Conservation (phyloP, 1,140 invertebrate species). For the Drosophila nannoptera region DNA sequence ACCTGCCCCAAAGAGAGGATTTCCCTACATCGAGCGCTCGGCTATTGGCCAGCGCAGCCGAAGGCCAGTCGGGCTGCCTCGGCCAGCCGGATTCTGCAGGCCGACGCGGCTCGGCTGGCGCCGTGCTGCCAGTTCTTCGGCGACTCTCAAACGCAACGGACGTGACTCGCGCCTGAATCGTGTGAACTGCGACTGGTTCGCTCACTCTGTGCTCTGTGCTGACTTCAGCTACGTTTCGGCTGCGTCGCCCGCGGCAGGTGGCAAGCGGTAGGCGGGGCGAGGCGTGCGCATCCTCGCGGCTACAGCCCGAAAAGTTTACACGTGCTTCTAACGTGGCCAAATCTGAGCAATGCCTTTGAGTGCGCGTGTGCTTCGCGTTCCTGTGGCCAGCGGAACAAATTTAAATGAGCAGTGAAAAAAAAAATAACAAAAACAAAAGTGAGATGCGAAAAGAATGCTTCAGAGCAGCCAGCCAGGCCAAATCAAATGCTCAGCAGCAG, state of each 20-base stretch:
- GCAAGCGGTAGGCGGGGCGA: constrained; percentile 1
- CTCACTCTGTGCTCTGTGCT: constrained; percentile 7
- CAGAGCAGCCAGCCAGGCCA: constrained; percentile 6
- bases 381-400: constrained; percentile 27
- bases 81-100: background rate
- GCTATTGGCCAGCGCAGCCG: background rate
- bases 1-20: constrained; percentile 31
- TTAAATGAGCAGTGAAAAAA: constrained; percentile 38
- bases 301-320: constrained; percentile 36
- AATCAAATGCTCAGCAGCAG: background rate
- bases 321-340: constrained; percentile 43
- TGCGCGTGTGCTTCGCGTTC: constrained; percentile 42
- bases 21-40: constrained; percentile 24
- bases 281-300: constrained; percentile 28
- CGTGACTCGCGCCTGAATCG: constrained; percentile 33
- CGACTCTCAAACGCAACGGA: constrained; percentile 36
- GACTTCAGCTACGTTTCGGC: constrained; percentile 14
- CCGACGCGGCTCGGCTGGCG: constrained; percentile 1
- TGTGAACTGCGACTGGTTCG: background rate
- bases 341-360: constrained; percentile 43
- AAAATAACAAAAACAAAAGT: background rate
- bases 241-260: background rate
- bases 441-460: constrained; percentile 8
- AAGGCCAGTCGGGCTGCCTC: background rate
- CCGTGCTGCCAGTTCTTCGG: constrained; percentile 41